Conservation (phyloP, 2,888 invertebrate genomes). For the Polyommatus icarus region DNA sequence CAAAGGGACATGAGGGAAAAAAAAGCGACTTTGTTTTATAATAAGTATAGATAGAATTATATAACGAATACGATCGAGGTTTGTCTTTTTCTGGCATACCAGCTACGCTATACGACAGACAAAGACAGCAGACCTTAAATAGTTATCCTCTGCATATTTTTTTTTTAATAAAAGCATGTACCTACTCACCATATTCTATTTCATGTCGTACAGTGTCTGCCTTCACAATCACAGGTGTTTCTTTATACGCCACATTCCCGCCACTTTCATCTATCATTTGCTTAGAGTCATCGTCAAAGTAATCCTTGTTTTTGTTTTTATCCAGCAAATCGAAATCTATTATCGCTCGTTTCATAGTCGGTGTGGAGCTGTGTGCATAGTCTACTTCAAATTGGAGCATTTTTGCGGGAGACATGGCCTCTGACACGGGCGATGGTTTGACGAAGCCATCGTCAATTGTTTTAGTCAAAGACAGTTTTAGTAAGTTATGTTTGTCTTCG, state of each 20-base stretch:
- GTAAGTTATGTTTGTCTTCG: slow-evolving; percentile 45
- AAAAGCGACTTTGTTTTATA: no score
- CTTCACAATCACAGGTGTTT: slow-evolving; percentile 66
- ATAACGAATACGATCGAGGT: no score
- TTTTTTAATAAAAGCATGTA: no score
- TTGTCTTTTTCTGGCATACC: no score
- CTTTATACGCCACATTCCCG: slow-evolving; percentile 49
- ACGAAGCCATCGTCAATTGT: slow-evolving; percentile 62
- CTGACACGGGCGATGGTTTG: slow-evolving; percentile 65
- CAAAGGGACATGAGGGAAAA: no score
- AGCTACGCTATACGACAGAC: no score
- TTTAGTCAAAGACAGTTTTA: slow-evolving; percentile 60
- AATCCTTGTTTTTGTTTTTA: slow-evolving; percentile 63
- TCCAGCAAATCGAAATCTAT: slow-evolving; percentile 71
- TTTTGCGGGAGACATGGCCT: slow-evolving; percentile 71
- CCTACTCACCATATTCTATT: slow-evolving; percentile 74
- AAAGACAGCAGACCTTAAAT: no score
- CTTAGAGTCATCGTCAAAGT: slow-evolving; percentile 53
- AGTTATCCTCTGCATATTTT: no score
- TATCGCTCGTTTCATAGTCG: slow-evolving; percentile 72
- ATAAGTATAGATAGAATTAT: no score
- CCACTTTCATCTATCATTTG: slow-evolving; percentile 40
- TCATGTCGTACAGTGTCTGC: slow-evolving; percentile 68
- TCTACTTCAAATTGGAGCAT: slow-evolving; percentile 73
- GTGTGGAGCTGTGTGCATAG: slow-evolving; percentile 58